Evolutionary conservation across 30 jellyfish, hydroid and myxozoan species (phyloP).

Genomic region (Sanderia malayensis): DNA sequence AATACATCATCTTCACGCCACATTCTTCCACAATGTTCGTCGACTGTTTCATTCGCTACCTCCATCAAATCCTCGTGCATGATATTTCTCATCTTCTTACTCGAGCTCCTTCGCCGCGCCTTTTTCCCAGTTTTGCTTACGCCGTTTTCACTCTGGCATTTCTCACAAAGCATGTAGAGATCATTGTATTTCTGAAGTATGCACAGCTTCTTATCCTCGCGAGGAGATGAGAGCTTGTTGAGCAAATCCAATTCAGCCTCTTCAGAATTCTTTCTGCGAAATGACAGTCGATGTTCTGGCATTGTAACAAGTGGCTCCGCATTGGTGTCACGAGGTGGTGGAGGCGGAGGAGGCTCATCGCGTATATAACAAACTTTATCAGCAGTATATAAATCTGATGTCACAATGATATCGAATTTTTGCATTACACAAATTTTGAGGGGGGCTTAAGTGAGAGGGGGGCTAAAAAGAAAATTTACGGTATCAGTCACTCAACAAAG

Average conservation of each 20-base stretch:
- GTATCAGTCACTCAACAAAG: too few relatives aligned
- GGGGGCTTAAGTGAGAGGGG: too few relatives aligned
- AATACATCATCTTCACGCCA: neutral
- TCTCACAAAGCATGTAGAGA: constrained; percentile 27
- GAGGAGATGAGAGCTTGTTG: neutral
- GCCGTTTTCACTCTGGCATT: constrained; percentile 20
- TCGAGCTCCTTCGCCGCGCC: constrained; percentile 1
- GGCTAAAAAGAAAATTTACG: too few relatives aligned
- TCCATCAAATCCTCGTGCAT: constrained; percentile 6
- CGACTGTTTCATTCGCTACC: neutral
- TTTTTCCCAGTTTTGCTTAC: neutral
- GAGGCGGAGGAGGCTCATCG: neutral
- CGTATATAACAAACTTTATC: too few relatives aligned
- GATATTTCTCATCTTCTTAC: neutral
- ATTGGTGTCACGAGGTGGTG: constrained; percentile 15
- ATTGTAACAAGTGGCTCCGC: constrained; percentile 11
- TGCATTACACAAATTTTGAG: too few relatives aligned
- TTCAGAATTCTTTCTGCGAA: constrained; percentile 11
- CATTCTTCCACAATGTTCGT: neutral
- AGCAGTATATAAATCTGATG: too few relatives aligned
- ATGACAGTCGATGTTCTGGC: constrained; percentile 13
- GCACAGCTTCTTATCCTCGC: neutral
- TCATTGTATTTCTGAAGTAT: constrained; percentile 30
- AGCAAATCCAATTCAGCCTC: constrained; percentile 4
- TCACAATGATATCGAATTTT: too few relatives aligned